A percentile compares a stretch with the other conserved stretches of the same genome.
These are phyloP conservation scores for Elmis aenea DNA, from an alignment of 2,888 invertebrate species.

Conservation along the genomic window DNA sequence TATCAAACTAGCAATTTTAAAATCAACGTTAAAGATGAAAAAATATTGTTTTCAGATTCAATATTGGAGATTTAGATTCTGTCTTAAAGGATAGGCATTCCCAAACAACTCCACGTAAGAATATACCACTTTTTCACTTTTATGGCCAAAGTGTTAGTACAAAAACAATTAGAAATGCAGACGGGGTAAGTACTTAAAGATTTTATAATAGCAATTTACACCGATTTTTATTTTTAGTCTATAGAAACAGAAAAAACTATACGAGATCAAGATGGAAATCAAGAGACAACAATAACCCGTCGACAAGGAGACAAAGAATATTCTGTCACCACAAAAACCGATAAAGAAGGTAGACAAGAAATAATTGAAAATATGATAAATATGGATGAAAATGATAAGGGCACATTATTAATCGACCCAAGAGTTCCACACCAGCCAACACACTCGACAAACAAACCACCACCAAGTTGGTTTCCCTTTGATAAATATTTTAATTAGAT, in stretches of 20 bases:
- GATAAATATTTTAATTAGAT: slow-evolving; percentile 33
- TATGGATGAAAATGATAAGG: slow-evolving; percentile 36
- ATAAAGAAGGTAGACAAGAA: slow-evolving; percentile 39
- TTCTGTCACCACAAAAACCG: slow-evolving; percentile 47
- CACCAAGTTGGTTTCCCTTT: slow-evolving; percentile 26
- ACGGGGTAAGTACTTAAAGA: slow-evolving; percentile 46
- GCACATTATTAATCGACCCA: slow-evolving; percentile 18
- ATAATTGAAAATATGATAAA: slow-evolving; percentile 37
- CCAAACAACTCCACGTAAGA: slow-evolving; percentile 28
- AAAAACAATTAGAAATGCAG: slow-evolving; percentile 51
- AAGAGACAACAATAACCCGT: slow-evolving; percentile 53
- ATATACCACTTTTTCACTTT: slow-evolving; percentile 37
- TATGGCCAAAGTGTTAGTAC: slow-evolving; percentile 53
- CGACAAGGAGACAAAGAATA: slow-evolving; percentile 41
- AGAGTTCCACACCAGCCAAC: slow-evolving; percentile 1
- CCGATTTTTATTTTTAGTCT: slow-evolving; percentile 34
- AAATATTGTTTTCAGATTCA: slow-evolving; percentile 26
- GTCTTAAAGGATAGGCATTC: slow-evolving; percentile 23
- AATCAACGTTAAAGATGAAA: too few relatives aligned
- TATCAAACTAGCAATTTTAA: too few relatives aligned
- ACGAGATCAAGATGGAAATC: slow-evolving; percentile 55
- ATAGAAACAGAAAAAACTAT: slow-evolving; percentile 53
- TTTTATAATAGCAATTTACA: not conserved
- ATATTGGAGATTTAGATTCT: slow-evolving; percentile 30
- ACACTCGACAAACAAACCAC: slow-evolving; percentile 5